Base-by-base conservation (phyloP, 2,888 invertebrate species). In the Metalampra italica region DNA sequence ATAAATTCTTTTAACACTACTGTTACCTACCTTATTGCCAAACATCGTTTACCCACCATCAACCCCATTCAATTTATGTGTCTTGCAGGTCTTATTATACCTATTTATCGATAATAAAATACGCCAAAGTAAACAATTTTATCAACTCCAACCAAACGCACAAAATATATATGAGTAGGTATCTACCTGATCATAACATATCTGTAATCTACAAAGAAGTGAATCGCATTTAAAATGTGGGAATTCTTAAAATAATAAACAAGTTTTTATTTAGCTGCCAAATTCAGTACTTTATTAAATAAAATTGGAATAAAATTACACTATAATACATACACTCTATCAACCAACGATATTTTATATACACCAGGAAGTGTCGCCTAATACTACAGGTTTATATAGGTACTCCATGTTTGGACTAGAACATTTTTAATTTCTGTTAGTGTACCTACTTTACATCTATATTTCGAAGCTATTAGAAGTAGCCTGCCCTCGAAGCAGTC, bases 271-370 rank as follows among this genome's bases (percentile, higher is more conserved):
- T 36, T n/a, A 36, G 36, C n/a, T 11, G 11, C n/a, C 12, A 36
- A 11, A n/a, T 36, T 11, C 36, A 9, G 3, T 7, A 36, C 12
- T 36, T 36, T 36, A n/a, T 15, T 47, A 38, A n/a, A 39, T 22
- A 43, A 32, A 22, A 3, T 22, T 2, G 22, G 22, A 5, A 22
- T 22, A 22, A 22, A 22, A 47, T 34, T 36, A n/a, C n/a, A 36
- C 36, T 36, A 36, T n/a, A 36, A 36, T 36, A 36, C 36, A 36
- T 36, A 34, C 14, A 40, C 3, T 22, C 5, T 22, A 22, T 5
- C 46, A 50, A 50, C 49, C 36, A 29, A 45, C 44, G 15, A 50
- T 22, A 36, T 45, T 47, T 44, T 55, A 52, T 57, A 51, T 50
- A 57, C 52, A 53, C 43, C 43, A 39, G 32, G 36, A 30, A 34